phyloP scores from a whole-genome alignment of 1,140 invertebrate species.

The Oryzaephilus surinamensis region DNA sequence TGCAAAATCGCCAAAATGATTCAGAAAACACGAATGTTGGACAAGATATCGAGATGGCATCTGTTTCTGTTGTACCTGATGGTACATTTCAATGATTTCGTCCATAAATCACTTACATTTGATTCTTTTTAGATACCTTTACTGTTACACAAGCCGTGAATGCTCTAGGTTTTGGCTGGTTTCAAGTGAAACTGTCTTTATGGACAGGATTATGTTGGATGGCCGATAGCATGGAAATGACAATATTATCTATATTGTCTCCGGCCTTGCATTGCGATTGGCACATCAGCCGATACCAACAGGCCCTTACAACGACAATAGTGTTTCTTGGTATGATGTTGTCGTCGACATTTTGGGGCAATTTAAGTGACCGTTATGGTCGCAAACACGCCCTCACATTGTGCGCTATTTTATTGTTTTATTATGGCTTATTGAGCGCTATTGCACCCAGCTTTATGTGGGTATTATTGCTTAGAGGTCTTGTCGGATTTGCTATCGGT shows the following conservation, averaged over 20 bases:
- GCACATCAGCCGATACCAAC: constrained; percentile 69
- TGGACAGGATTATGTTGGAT: constrained; percentile 88
- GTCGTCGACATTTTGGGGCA: constrained; percentile 92
- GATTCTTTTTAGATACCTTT: constrained; percentile 64
- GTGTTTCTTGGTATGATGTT: constrained; percentile 96
- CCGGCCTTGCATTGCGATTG: constrained; percentile 90
- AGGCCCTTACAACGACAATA: constrained; percentile 57
- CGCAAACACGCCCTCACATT: constrained; percentile 80
- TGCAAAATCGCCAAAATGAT: constrained; percentile 13
- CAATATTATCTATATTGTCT: constrained; percentile 86
- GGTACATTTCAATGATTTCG: constrained; percentile 39
- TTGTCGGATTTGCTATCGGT: constrained; percentile 93
- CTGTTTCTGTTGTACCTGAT: constrained; percentile 70
- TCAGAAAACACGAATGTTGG: constrained; percentile 13
- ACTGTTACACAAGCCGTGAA: constrained; percentile 94
- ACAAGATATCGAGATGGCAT: constrained; percentile 66
- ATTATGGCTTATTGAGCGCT: constrained; percentile 83
- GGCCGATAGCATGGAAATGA: constrained; percentile 99
- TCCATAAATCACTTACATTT: constrained; percentile 8
- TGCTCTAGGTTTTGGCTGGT: constrained; percentile 88
- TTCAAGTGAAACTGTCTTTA: constrained; percentile 83
- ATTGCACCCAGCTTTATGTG: constrained; percentile 86
- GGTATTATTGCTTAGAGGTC: constrained; percentile 77
- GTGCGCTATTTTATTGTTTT: constrained; percentile 79
- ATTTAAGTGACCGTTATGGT: constrained; percentile 89